Evolutionary conservation across 1,140 invertebrate genomes (phyloP), one percentile per base, ranked within the genome.

Genomic region (Drosophila erecta): DNA sequence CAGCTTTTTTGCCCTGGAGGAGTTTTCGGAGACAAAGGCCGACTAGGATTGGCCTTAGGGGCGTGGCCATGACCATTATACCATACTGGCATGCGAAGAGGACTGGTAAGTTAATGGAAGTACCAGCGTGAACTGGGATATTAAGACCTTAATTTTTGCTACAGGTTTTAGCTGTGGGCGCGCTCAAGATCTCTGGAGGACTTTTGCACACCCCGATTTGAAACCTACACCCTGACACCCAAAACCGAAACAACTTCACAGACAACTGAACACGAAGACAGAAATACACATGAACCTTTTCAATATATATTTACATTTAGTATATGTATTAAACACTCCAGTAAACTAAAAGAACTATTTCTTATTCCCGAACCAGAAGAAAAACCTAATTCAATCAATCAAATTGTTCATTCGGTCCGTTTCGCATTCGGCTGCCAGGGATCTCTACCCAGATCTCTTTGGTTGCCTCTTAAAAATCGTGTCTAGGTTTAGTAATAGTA

Each of bases 1-100:
- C 43, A 72, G 53, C 44, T 92, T 87, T 55, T 92, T 91, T 69
- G 79, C 84, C 8, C 62, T 92, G 51, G 87, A 92, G 55, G 91
- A 92, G 46, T 80, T 92, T 6, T 77, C 76, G 40, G 90, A 91
- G 56, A 49, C 86, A 15, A 90, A 90, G 69, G 56, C 90, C 20
- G 90, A 91, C 79, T 91, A 91, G 90, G 79, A 80, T 35, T 91
- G 89, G 90, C 76, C 80, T 60, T 84, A 89, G 79, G 64, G 56
- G 50, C 70, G 64, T 56, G 53, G 76, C 53, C 69, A 50, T 57
- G 61, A 73, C 69, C 60, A 84, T 44, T 81, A 76, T 50, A 90
- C 74, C 51, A 90, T 87, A 65, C 67, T 81, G 54, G 74, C 85
- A 66, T 66, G 69, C 78, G 79, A 87, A 43, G 77, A 90, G 66